Base-by-base conservation (phyloP, 2,888 invertebrate species). In the Osedax frankpressi region DNA sequence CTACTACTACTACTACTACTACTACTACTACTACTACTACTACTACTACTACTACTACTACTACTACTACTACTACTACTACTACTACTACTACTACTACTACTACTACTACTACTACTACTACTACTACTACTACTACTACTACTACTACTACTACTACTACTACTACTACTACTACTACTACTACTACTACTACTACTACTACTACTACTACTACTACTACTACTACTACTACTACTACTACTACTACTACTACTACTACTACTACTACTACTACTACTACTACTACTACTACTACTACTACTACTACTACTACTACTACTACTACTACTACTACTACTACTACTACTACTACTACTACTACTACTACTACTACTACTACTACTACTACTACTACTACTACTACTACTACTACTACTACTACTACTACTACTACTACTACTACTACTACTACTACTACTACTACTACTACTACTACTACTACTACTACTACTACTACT, bases 401-500 rank as follows among this genome's bases (percentile, higher is more conserved):
- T 19, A 59, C 59, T 59, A 59, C 59, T 19, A 14, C 59, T 59
- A 59, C 59, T 19, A 19, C 59, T 59, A 59, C 59, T 19, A 19
- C 59, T 28, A 70, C 70, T 28, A 24, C 26, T 26, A 70, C 59
- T 26, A 26, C 71, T 30, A 70, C 59, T 3, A 26, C 62, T 28
- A 70, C 19, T 26, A 14, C 30, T 59, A 60, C 71, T 14, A 26
- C 71, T 30, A 70, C 30, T 30, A 26, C 65, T 70, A 29, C 30
- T 19, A 19, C 59, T 59, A 59, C 59, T 19, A 19, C 59, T n/a
- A n/a, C n/a, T n/a, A n/a, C n/a, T n/a, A n/a, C n/a, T n/a, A n/a
- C n/a, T n/a, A n/a, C n/a, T n/a, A n/a, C n/a, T n/a, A 19, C 59
- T 59, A 59, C 59, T 19, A 19, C 26, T 30, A 30, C 70, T 19